Percentiles rank a stretch among this genome's conserved stretches.
These are phyloP conservation scores for Coregonus suidteri DNA, from an alignment of 2,797 vertebrate species.

Conservation along the genomic window DNA sequence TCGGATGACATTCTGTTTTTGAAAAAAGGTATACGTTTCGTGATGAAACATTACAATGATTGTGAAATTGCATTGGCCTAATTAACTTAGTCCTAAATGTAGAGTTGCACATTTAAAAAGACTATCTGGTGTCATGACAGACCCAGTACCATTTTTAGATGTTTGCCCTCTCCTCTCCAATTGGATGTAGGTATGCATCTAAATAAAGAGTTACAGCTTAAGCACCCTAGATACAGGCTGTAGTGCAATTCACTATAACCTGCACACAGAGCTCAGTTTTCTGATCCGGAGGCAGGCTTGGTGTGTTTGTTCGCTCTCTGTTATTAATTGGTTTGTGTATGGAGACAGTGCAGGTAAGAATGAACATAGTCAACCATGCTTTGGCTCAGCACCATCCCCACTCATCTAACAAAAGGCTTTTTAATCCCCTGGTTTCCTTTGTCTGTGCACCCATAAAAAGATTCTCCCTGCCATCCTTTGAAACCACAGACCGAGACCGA, in stretches of 20 bases:
- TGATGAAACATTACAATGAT: background rate
- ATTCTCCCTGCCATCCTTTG: background rate
- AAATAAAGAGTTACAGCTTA: background rate
- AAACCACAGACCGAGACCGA: background rate
- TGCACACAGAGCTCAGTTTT: background rate
- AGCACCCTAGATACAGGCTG: background rate
- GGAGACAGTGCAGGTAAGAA: background rate
- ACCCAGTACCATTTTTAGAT: background rate
- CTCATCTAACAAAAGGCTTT: slow-evolving; percentile 1
- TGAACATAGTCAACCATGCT: background rate
- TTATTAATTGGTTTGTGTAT: background rate
- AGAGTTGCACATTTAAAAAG: background rate
- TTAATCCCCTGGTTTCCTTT: slow-evolving; percentile 5
- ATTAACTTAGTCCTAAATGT: background rate
- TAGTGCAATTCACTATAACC: background rate
- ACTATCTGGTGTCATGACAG: background rate
- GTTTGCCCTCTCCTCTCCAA: background rate
- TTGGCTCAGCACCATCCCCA: background rate
- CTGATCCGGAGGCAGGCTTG: background rate
- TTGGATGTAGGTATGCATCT: background rate
- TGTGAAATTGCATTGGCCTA: background rate
- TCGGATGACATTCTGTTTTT: background rate
- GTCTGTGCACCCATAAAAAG: background rate
- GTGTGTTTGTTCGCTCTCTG: background rate
- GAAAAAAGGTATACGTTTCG: background rate